These are phyloP conservation scores for Dicranocentrus wangi DNA, from an alignment of 2,888 invertebrate genomes.

Conservation along the genomic window DNA sequence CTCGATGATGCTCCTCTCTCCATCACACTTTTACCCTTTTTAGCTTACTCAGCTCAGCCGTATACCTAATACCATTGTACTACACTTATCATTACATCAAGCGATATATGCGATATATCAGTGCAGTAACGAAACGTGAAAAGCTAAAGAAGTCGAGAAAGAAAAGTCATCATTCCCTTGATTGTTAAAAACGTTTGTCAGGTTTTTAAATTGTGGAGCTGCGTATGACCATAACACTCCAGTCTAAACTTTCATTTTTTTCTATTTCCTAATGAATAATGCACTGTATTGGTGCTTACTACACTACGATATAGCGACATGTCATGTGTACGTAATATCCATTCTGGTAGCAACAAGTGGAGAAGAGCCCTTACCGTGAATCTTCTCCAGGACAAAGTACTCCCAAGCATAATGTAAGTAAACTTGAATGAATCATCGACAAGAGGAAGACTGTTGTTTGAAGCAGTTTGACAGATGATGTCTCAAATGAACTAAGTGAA, in stretches of 20 bases:
- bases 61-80: no score
- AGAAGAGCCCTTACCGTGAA: neutral
- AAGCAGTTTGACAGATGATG: conserved; percentile 49
- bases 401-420: no score
- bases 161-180: neutral
- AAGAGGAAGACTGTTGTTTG: conserved; percentile 17
- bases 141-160: neutral
- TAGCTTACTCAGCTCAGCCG: no score
- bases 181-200: neutral
- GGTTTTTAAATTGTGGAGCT: neutral
- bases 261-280: conserved; percentile 1
- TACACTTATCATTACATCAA: no score
- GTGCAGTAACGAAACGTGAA: conserved; percentile 2
- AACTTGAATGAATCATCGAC: conserved; percentile 43
- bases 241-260: neutral
- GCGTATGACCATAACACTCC: neutral
- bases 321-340: neutral
- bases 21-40: conserved; percentile 49
- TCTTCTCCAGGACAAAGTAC: no score
- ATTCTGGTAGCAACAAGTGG: neutral
- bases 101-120: no score
- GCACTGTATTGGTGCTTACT: no score
- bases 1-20: conserved; percentile 23
- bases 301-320: neutral
- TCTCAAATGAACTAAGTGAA: conserved; percentile 36